Base-by-base conservation (phyloP, 2,113 vertebrate species). In the Progne subis region DNA sequence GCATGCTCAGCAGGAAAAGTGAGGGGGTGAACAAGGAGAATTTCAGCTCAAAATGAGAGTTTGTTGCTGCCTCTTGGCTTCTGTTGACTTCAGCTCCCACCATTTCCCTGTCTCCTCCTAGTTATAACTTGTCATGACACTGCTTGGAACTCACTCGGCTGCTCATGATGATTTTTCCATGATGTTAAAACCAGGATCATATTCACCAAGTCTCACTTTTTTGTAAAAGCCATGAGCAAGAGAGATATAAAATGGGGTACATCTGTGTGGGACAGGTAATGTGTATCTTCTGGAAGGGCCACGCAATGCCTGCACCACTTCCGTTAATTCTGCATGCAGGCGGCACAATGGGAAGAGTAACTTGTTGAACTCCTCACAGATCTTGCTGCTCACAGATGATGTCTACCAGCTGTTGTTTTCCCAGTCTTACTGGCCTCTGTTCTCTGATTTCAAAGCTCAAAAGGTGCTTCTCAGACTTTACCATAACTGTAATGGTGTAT, bases 41-140 rank as follows among this genome's bases (percentile, higher is more conserved):
- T 44, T 83, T 84, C 44, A 84, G 39, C 78, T 92, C 53, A 79
- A 85, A 20, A 23, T 0, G 1, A 44, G 47, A 37, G 11, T 53
- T 83, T 88, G n/a, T 70, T 81, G 39, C 64, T 92, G 82, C 68
- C 24, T 92, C 63, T 93, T 95, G 79, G 79, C 71, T 96, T 83
- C 37, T 78, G 85, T 86, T 70, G 69, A 56, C 68, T 94, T 86
- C 90, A 86, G 53, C 68, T 88, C 68, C 82, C 68, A 82, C 71
- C 67, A 72, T 78, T 93, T 95, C 55, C 52, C 76, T 39, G 76
- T 75, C 82, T 94, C 61, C 64, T 95, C 44, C 80, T 76, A 92
- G 53, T 88, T 95, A 85, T 37, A 93, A 65, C 86, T 95, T 88
- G 78, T 85, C 70, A 69, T 74, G 82, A 61, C 52, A 44, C 56